phyloP scores from a whole-genome alignment of 2,888 invertebrate species.

The Heliconius hortense region DNA sequence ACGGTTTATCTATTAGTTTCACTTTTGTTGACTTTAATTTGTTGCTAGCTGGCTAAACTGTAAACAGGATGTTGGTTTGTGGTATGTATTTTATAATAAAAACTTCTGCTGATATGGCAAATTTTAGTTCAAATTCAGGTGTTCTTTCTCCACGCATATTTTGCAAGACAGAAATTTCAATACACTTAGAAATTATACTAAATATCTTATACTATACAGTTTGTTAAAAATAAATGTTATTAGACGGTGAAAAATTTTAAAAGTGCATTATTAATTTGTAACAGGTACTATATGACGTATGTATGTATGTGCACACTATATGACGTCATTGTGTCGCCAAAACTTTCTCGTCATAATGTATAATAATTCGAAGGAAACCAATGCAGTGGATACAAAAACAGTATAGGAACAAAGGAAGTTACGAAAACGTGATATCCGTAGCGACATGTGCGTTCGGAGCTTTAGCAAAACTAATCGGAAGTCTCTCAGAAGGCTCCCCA shows the following conservation, averaged over 20 bases:
- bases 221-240: background rate
- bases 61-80: background rate
- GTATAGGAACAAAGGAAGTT: constrained; percentile 59
- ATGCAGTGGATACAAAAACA: constrained; percentile 47
- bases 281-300: background rate
- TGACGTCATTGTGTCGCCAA: background rate
- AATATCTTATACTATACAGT: background rate
- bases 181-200: too few relatives aligned
- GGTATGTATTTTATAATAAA: background rate
- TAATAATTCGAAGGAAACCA: constrained; percentile 12
- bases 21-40: background rate
- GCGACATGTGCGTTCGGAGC: constrained; percentile 52
- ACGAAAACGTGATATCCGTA: constrained; percentile 70
- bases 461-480: constrained; percentile 61
- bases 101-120: background rate
- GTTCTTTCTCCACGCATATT: background rate
- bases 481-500: constrained; percentile 46
- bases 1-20: background rate
- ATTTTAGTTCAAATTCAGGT: too few relatives aligned
- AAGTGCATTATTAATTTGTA: background rate
- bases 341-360: constrained; percentile 8
- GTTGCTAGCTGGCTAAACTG: background rate
- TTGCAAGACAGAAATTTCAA: background rate
- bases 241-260: too few relatives aligned
- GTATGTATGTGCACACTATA: background rate